These are phyloP conservation scores for Tetheella fluctuosa DNA, from an alignment of 2,888 invertebrate species.

Conservation along the genomic window DNA sequence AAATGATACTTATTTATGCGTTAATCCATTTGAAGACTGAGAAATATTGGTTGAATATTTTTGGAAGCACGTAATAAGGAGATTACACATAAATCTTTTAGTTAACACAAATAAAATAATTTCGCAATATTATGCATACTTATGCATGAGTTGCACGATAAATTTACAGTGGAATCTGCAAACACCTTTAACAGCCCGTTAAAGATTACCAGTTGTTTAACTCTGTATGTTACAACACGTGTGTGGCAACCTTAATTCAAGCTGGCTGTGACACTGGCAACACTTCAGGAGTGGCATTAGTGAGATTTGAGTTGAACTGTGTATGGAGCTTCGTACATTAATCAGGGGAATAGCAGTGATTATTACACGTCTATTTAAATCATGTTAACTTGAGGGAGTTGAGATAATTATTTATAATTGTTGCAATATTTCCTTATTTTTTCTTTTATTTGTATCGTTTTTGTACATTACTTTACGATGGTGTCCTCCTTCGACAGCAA, in stretches of 20 bases:
- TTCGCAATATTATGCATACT: not conserved
- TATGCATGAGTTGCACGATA: no score
- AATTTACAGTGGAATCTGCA: not conserved
- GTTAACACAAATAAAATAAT: not conserved
- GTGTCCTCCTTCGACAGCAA: no score
- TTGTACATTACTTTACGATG: no score
- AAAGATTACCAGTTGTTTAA: slow-evolving; percentile 32
- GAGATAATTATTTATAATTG: not conserved
- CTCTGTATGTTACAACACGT: slow-evolving; percentile 49
- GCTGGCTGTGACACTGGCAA: not conserved
- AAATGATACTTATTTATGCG: slow-evolving; percentile 46
- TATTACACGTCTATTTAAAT: not conserved
- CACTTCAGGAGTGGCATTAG: slow-evolving; percentile 29
- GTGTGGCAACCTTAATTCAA: slow-evolving; percentile 57
- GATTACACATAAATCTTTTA: not conserved
- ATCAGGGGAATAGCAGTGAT: slow-evolving; percentile 28
- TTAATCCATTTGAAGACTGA: not conserved
- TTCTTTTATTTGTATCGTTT: no score
- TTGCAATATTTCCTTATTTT: not conserved
- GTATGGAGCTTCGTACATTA: slow-evolving; percentile 27
- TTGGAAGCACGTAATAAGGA: no score
- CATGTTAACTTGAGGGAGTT: not conserved
- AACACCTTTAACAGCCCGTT: slow-evolving; percentile 23
- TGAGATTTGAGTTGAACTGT: slow-evolving; percentile 37
- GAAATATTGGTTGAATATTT: not conserved